Base-by-base conservation (phyloP, 2,113 vertebrate species). In the Pseudopipra pipra region DNA sequence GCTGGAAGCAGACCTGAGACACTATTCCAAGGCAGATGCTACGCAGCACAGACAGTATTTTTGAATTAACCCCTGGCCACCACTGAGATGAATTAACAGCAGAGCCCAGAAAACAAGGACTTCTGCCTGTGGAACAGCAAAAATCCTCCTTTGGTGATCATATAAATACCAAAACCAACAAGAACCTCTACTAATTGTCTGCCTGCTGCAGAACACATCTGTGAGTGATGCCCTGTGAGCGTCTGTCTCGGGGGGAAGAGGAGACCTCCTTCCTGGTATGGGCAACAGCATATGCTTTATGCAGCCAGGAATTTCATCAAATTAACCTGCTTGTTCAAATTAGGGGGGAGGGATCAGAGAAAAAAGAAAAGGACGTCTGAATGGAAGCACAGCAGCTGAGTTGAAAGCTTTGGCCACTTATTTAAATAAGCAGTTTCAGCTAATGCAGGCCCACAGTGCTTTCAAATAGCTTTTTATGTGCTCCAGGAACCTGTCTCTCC, bases 391-490 rank as follows among this genome's bases (percentile, higher is more conserved):
- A 68, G 73, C 61, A 92, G 91, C 87, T 75, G 91, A 92, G 71
- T 11, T 95, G 95, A 92, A 96, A 96, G 94, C 90, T 87, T 22
- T 68, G 84, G 41, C 87, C 89, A 78, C 87, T 97, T 92, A 91
- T 92, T 97, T 89, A 95, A 96, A 96, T 92, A 72, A 95, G 87
- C 58, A 72, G 77, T 89, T 92, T 51, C 70, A 72, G 80, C 66
- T 95, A 95, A 95, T 82, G 80, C 49, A 68, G 37, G 61, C 24
- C 8, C 70, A 87, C 44, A 31, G 49, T 71, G 92, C 88, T 92
- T 92, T 80, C 83, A 80, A 80, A 86, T 35, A 80, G 94, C 88
- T 90, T 88, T 96, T 65, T 84, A 23, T 54, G 28, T 77, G 85
- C 72, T 47, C n/a, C 82, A 73, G 67, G 74, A 96, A 83, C 54